Evolutionary conservation across 2,888 invertebrate species (phyloP).

Genomic region (Nomada ruficornis): DNA sequence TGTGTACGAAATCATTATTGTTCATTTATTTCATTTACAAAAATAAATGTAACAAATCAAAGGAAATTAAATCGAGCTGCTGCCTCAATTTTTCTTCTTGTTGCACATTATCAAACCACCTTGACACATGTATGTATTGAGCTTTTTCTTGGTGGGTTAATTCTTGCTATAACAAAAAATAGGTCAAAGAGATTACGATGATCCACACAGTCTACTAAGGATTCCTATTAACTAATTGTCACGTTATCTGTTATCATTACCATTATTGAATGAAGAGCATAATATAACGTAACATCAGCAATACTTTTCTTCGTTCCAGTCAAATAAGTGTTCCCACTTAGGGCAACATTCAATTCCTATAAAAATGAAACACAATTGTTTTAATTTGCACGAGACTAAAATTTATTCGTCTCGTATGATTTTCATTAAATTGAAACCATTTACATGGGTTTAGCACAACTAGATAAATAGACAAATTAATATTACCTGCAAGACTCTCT

Average conservation of each 20-base stretch:
- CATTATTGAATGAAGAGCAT: constrained; percentile 88
- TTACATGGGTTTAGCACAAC: background rate
- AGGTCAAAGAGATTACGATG: constrained; percentile 66
- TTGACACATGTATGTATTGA: constrained; percentile 88
- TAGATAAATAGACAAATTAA: constrained; percentile 28
- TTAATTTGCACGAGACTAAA: constrained; percentile 1
- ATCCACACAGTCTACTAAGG: constrained; percentile 65
- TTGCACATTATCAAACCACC: constrained; percentile 92
- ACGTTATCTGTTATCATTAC: constrained; percentile 84
- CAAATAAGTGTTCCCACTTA: constrained; percentile 86
- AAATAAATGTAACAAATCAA: constrained; percentile 81
- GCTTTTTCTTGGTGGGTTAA: constrained; percentile 89
- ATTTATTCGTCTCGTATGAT: background rate
- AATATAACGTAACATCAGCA: constrained; percentile 90
- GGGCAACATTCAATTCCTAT: constrained; percentile 86
- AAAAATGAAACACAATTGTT: constrained; percentile 68
- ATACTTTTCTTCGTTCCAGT: constrained; percentile 87
- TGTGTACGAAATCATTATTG: background rate
- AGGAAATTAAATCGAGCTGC: constrained; percentile 84
- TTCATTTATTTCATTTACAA: constrained; percentile 68
- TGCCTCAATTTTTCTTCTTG: constrained; percentile 88
- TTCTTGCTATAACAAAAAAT: constrained; percentile 86
- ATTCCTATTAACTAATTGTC: constrained; percentile 50
- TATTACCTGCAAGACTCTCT: constrained; percentile 85
- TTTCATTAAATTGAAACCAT: background rate